These are phyloP conservation scores for Sebastes kiyomatsui DNA, from an alignment of 2,797 vertebrate species.

Conservation along the genomic window DNA sequence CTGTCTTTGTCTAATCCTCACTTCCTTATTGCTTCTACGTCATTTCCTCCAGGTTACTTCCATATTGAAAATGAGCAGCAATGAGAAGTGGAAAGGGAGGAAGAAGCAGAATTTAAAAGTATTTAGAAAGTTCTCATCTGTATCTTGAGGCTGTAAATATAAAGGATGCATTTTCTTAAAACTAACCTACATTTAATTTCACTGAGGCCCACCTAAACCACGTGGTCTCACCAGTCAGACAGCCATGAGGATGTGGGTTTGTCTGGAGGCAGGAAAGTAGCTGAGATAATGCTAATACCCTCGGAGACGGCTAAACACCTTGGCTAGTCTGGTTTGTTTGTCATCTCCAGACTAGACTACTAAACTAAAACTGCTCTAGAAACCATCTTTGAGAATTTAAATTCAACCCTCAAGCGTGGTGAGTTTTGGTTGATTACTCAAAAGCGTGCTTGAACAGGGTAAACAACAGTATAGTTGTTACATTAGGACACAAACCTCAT, in stretches of 20 bases:
- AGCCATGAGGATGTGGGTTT: not conserved
- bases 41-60: not conserved
- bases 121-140: not conserved
- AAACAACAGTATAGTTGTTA: not conserved
- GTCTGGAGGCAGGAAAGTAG: conserved; percentile 32
- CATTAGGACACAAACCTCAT: not conserved
- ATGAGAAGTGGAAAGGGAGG: not conserved
- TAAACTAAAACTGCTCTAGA: conserved; percentile 1
- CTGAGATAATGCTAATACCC: conserved; percentile 58
- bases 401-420: not conserved
- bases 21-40: not conserved
- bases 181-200: not conserved
- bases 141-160: not conserved
- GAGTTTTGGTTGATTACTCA: not conserved
- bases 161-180: not conserved
- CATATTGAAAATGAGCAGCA: not conserved
- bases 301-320: conserved; percentile 52
- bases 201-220: not conserved
- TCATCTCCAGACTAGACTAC: not conserved
- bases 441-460: not conserved
- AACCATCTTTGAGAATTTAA: not conserved
- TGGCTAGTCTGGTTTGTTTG: conserved; percentile 22
- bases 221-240: not conserved
- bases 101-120: not conserved
- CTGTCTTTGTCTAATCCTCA: not conserved